Evolutionary conservation across 2,113 vertebrate genomes (phyloP).

Genomic region (Solea senegalensis): DNA sequence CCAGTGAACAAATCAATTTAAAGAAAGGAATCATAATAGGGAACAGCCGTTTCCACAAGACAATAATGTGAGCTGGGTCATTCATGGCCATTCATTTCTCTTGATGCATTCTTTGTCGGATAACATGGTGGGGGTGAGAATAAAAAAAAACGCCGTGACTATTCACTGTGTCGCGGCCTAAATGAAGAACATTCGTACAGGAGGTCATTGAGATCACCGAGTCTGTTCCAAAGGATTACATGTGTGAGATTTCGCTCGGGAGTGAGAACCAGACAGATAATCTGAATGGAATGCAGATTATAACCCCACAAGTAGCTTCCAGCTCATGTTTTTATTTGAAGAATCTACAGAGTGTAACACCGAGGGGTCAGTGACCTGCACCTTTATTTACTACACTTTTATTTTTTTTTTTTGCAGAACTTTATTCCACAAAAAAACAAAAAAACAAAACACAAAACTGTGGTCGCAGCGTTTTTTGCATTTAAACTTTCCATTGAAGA

Average conservation of each 20-base stretch:
- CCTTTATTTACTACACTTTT: no score
- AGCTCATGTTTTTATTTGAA: conserved; percentile 56
- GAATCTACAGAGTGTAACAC: conserved; percentile 51
- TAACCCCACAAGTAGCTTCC: conserved; percentile 22
- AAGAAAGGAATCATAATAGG: conserved; percentile 12
- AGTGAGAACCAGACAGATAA: conserved; percentile 36
- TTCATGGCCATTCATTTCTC: conserved; percentile 4
- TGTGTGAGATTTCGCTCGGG: conserved; percentile 39
- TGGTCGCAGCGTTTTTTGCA: conserved; percentile 16
- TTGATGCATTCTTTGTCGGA: conserved; percentile 13
- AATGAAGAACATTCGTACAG: conserved; percentile 12
- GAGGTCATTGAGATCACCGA: conserved; percentile 13
- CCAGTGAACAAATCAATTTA: conserved; percentile 14
- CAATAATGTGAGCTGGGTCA: neutral
- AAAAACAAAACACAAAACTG: conserved; percentile 22
- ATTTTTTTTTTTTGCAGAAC: conserved; percentile 31
- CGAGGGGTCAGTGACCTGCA: conserved; percentile 46
- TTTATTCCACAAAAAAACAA: conserved; percentile 39
- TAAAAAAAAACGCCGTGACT: conserved; percentile 17
- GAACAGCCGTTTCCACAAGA: conserved; percentile 3
- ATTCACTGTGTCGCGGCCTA: neutral
- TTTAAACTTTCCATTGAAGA: conserved; percentile 33
- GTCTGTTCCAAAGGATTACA: conserved; percentile 34
- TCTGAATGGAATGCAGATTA: conserved; percentile 49
- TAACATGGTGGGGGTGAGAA: conserved; percentile 25